A percentile compares a stretch with the other conserved stretches of the same genome.
These are phyloP conservation scores for Lasioglossum baleicum DNA, from an alignment of 1,140 invertebrate species.

Conservation along the genomic window DNA sequence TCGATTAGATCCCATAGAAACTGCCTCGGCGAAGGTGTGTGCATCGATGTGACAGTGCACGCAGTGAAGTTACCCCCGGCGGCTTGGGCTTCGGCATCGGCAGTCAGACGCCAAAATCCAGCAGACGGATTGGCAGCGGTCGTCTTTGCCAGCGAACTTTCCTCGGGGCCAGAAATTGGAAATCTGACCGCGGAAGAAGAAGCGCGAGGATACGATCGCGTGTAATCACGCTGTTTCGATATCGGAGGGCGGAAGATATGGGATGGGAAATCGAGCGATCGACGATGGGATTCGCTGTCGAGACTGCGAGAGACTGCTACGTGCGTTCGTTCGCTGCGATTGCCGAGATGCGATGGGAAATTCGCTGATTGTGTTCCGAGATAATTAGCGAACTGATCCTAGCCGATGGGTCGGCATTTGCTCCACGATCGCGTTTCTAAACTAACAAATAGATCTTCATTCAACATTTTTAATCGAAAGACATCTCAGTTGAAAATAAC, in stretches of 20 bases:
- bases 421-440: too few relatives aligned
- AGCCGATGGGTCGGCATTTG: too few relatives aligned
- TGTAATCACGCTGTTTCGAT: not conserved
- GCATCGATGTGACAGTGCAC: slow-evolving; percentile 43
- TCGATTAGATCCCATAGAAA: slow-evolving; percentile 68
- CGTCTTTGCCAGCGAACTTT: slow-evolving; percentile 11
- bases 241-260: not conserved
- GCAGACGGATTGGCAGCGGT: slow-evolving; percentile 47
- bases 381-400: too few relatives aligned
- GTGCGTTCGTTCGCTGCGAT: too few relatives aligned
- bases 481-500: too few relatives aligned
- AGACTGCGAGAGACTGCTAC: not conserved
- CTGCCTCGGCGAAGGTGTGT: slow-evolving; percentile 22
- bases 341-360: too few relatives aligned
- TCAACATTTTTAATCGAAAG: too few relatives aligned
- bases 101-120: slow-evolving; percentile 55
- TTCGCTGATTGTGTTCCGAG: too few relatives aligned
- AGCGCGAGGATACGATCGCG: not conserved
- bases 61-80: slow-evolving; percentile 5
- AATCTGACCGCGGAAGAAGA: slow-evolving; percentile 21
- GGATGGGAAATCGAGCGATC: not conserved
- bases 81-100: slow-evolving; percentile 31
- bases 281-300: not conserved
- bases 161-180: slow-evolving; percentile 12
- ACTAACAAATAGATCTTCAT: too few relatives aligned